These are phyloP conservation scores for Temnothorax nylanderi DNA, from an alignment of 1,140 invertebrate genomes.

Conservation along the genomic window DNA sequence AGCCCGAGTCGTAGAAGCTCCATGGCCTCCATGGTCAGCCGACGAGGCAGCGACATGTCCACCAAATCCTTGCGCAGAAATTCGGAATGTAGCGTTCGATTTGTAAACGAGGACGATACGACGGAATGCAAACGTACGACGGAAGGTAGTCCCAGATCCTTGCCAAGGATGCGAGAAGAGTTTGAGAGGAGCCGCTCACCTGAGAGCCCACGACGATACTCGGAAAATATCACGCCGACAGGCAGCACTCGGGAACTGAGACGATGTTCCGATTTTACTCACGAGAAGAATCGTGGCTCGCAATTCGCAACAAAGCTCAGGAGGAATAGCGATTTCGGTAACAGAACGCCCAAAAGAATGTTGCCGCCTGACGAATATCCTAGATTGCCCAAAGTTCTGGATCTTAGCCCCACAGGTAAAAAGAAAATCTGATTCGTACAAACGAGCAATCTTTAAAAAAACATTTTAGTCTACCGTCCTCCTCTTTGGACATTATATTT, in stretches of 20 bases:
- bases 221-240: conserved; percentile 76
- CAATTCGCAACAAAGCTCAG: too few relatives aligned
- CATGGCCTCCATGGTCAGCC: conserved; percentile 79
- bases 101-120: conserved; percentile 70
- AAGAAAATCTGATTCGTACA: too few relatives aligned
- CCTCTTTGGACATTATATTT: neutral
- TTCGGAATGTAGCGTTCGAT: conserved; percentile 81
- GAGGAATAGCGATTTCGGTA: too few relatives aligned
- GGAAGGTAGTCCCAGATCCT: conserved; percentile 64
- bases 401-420: too few relatives aligned
- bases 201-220: conserved; percentile 76
- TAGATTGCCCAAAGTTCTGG: too few relatives aligned
- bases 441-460: too few relatives aligned
- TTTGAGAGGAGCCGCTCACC: conserved; percentile 65
- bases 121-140: conserved; percentile 55
- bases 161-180: conserved; percentile 39
- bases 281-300: too few relatives aligned
- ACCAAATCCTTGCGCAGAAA: conserved; percentile 77
- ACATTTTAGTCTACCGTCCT: neutral
- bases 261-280: conserved; percentile 81
- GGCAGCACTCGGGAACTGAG: conserved; percentile 78
- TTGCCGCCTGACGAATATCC: too few relatives aligned
- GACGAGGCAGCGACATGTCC: conserved; percentile 79
- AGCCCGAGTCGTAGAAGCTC: conserved; percentile 82
- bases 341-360: too few relatives aligned